These are phyloP conservation scores for Micrasema minimum DNA, from an alignment of 1,140 invertebrate species.

Conservation along the genomic window DNA sequence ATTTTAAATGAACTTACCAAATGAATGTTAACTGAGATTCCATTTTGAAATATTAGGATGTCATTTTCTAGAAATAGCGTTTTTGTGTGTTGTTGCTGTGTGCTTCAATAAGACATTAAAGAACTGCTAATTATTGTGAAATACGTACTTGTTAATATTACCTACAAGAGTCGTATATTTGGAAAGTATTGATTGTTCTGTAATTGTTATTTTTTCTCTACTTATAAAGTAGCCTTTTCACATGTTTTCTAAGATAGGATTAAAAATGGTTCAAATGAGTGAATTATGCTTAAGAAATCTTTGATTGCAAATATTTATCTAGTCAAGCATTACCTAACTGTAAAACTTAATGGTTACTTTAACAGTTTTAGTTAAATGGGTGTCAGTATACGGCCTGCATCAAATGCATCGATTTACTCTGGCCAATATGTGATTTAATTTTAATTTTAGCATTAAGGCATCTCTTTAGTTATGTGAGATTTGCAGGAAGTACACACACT, in stretches of 20 bases:
- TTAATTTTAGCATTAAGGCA: conserved; percentile 38
- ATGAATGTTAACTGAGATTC: too few relatives aligned
- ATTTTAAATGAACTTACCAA: too few relatives aligned
- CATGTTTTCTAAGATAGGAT: too few relatives aligned
- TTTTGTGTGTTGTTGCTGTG: too few relatives aligned
- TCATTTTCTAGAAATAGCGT: too few relatives aligned
- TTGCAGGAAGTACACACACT: conserved; percentile 1
- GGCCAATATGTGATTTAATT: conserved; percentile 53
- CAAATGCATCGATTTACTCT: conserved; percentile 51
- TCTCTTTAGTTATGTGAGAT: conserved; percentile 22
- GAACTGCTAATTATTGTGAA: too few relatives aligned
- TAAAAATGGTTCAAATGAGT: background rate
- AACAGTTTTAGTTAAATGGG: conserved; percentile 15
- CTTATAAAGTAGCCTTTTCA: background rate
- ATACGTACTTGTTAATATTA: too few relatives aligned
- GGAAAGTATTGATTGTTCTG: too few relatives aligned
- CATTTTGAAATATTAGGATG: too few relatives aligned
- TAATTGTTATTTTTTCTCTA: too few relatives aligned
- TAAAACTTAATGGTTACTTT: background rate
- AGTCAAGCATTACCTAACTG: conserved; percentile 14
- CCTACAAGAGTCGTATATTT: too few relatives aligned
- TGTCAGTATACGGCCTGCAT: conserved; percentile 51
- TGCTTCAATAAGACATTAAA: too few relatives aligned
- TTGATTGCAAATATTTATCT: conserved; percentile 39
- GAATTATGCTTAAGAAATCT: conserved; percentile 30